Percentiles rank a stretch among this genome's conserved stretches.
phyloP scores from a whole-genome alignment of 1,140 invertebrate genomes.

The Trichogramma pretiosum region DNA sequence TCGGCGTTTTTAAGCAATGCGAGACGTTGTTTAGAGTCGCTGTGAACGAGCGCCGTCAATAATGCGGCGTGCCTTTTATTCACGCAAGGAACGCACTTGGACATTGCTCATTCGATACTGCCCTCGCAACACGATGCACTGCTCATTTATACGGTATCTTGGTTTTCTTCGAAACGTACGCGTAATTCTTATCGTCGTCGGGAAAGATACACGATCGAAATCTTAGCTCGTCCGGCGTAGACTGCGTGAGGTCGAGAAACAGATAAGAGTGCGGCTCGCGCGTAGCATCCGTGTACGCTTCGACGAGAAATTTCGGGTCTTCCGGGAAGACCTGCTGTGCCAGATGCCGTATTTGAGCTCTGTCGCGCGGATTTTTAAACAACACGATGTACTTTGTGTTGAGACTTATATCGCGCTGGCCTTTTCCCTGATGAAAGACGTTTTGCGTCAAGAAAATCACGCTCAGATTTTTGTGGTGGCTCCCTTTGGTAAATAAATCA shows the following conservation, averaged over 20 bases:
- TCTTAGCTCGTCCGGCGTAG: not conserved
- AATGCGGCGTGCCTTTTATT: not conserved
- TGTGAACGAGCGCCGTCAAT: not conserved
- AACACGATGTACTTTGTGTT: not conserved
- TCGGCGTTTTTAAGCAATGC: slow-evolving; percentile 16
- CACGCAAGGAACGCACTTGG: too few species aligned
- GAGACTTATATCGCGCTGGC: not conserved
- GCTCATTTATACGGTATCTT: not conserved
- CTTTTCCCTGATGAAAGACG: not conserved
- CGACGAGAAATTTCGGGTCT: slow-evolving; percentile 22
- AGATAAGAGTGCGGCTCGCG: slow-evolving; percentile 30
- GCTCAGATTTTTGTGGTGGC: not conserved
- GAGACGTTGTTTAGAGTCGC: slow-evolving; percentile 10
- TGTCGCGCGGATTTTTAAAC: not conserved
- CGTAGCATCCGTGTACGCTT: not conserved
- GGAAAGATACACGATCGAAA: not conserved
- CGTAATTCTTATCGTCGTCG: not conserved
- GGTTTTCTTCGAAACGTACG: slow-evolving; percentile 1
- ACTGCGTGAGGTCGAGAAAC: slow-evolving; percentile 23
- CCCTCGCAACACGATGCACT: too few species aligned
- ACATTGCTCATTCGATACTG: too few species aligned
- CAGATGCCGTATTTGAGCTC: not conserved
- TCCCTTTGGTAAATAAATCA: not conserved
- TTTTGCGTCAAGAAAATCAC: not conserved
- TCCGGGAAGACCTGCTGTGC: not conserved